Percentiles rank a stretch among this genome's conserved stretches.
Evolutionary conservation across 2,797 vertebrate genomes (phyloP).

Genomic region (Pseudopleuronectes americanus): DNA sequence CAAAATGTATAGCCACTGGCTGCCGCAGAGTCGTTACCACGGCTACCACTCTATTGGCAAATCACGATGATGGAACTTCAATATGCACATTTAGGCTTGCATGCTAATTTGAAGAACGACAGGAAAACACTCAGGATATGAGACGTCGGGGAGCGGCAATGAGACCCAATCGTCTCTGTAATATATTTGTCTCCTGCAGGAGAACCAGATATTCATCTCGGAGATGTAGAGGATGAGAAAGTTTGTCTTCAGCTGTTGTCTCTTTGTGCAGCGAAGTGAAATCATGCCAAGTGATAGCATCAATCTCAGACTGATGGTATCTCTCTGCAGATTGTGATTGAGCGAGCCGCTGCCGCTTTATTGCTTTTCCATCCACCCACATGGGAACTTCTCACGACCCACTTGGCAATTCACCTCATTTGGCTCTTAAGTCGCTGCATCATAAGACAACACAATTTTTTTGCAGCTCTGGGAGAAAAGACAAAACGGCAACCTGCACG

Average conservation of each 20-base stretch:
- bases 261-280: slow-evolving; percentile 36
- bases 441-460: not conserved
- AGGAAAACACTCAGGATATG: slow-evolving; percentile 15
- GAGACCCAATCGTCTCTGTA: slow-evolving; percentile 21
- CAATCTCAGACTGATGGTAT: slow-evolving; percentile 32
- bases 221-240: not conserved
- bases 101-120: slow-evolving; percentile 19
- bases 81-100: slow-evolving; percentile 38
- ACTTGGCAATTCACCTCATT: slow-evolving; percentile 40
- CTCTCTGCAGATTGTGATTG: slow-evolving; percentile 34
- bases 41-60: slow-evolving; percentile 59
- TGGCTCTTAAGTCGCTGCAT: slow-evolving; percentile 11
- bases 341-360: slow-evolving; percentile 48
- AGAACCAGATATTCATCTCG: not conserved
- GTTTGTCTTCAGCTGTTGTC: slow-evolving; percentile 27
- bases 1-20: slow-evolving; percentile 57
- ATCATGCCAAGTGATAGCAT: slow-evolving; percentile 48
- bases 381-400: slow-evolving; percentile 43
- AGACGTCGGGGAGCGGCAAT: slow-evolving; percentile 4
- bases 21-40: slow-evolving; percentile 46
- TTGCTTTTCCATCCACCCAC: slow-evolving; percentile 58
- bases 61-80: slow-evolving; percentile 51
- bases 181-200: slow-evolving; percentile 13
- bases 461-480: not conserved
- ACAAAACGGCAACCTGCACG: too few relatives aligned